Evolutionary conservation across 2,888 invertebrate species (phyloP).

Genomic region (Eledona agricola): DNA sequence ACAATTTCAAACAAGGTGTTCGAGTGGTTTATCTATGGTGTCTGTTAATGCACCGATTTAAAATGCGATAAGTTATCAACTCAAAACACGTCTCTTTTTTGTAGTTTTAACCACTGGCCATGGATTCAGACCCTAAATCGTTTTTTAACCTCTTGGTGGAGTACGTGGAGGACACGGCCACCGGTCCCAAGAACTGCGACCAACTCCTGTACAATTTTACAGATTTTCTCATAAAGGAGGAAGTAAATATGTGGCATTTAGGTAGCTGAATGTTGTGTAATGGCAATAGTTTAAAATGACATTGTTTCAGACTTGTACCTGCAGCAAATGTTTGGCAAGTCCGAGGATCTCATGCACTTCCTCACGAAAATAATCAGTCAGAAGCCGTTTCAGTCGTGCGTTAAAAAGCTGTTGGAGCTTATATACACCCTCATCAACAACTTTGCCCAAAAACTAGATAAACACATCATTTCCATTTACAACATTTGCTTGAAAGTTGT

Average conservation of each 20-base stretch:
- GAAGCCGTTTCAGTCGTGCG: constrained; percentile 46
- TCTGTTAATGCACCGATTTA: too few relatives aligned
- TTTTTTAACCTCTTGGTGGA: constrained; percentile 41
- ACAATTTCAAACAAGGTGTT: too few relatives aligned
- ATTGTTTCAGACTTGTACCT: constrained; percentile 52
- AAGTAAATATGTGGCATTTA: constrained; percentile 43
- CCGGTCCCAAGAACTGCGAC: constrained; percentile 39
- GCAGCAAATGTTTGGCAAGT: constrained; percentile 51
- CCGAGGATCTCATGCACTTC: constrained; percentile 50
- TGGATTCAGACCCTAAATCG: constrained; percentile 46
- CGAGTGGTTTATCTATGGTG: too few relatives aligned
- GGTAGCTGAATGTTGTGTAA: constrained; percentile 35
- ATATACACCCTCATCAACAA: constrained; percentile 54
- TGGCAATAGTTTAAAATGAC: neutral
- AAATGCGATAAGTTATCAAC: too few relatives aligned
- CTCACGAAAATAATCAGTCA: constrained; percentile 42
- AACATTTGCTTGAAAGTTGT: constrained; percentile 48
- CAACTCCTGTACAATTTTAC: constrained; percentile 45
- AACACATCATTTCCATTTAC: constrained; percentile 50
- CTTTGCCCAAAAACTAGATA: constrained; percentile 49
- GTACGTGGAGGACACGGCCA: constrained; percentile 35
- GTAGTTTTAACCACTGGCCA: too few relatives aligned
- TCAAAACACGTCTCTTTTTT: too few relatives aligned
- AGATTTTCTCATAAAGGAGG: constrained; percentile 47
- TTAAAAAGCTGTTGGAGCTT: constrained; percentile 51